phyloP scores from a whole-genome alignment of 2,888 invertebrate genomes.

The Pedicia rivosa region DNA sequence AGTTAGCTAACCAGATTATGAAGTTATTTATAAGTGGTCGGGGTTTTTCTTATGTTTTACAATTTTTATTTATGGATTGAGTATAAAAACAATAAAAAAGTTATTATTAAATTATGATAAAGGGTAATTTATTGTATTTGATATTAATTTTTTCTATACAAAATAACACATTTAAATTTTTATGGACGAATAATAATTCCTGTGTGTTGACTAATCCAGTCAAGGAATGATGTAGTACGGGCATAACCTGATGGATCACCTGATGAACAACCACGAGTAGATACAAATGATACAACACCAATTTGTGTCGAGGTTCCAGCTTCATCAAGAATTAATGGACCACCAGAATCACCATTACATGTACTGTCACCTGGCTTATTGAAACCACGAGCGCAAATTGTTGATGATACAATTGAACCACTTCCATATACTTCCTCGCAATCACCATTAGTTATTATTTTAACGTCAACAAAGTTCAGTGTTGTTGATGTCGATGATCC shows the following conservation, averaged over 20 bases:
- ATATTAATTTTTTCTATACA: too few species aligned
- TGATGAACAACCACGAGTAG: slow-evolving; percentile 10
- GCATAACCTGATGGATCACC: slow-evolving; percentile 13
- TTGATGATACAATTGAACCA: slow-evolving; percentile 8
- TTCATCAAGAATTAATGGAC: slow-evolving; percentile 11
- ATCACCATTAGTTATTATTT: slow-evolving; percentile 10
- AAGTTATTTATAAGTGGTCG: too few species aligned
- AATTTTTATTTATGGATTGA: too few species aligned
- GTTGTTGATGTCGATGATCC: slow-evolving; percentile 7
- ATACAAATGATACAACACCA: slow-evolving; percentile 13
- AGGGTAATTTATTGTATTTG: too few species aligned
- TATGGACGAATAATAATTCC: slow-evolving; percentile 11
- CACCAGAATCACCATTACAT: slow-evolving; percentile 13
- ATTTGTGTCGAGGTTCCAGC: slow-evolving; percentile 9
- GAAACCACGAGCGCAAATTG: slow-evolving; percentile 12
- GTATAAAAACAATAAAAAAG: too few species aligned
- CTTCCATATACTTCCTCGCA: slow-evolving; percentile 11
- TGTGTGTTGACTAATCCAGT: slow-evolving; percentile 11
- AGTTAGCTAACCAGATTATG: too few species aligned
- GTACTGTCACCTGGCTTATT: slow-evolving; percentile 8
- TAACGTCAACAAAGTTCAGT: slow-evolving; percentile 8
- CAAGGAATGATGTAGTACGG: slow-evolving; percentile 10
- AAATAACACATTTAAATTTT: too few species aligned
- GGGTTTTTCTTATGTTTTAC: too few species aligned
- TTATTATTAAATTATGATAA: too few species aligned